Evolutionary conservation across 2,888 invertebrate species (phyloP), one percentile per base, ranked within the genome.

Genomic region (Exephanes ischioxanthus): DNA sequence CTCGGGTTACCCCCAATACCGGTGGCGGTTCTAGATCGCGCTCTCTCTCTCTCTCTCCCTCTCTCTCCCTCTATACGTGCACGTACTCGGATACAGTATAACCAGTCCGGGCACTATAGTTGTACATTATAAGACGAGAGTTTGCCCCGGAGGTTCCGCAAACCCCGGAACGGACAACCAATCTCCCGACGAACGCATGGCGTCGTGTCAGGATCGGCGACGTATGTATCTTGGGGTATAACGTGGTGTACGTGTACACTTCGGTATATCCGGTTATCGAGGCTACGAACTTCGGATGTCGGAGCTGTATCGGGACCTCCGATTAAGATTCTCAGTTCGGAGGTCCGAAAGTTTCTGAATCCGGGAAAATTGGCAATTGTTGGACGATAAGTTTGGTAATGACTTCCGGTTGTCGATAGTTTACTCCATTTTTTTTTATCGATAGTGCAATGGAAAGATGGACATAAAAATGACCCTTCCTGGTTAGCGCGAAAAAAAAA

Each of bases 81-180:
- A 79, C 41, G 14, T 30, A 70, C 45, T 22, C 61, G 48, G 58
- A 51, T 68, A 79, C 22, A 68, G 53, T 68, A 61, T 51, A 68
- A 75, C 67, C 14, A 72, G 78, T 26, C 9, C 48, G 67, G 67
- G 73, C 67, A 55, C 37, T 61, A 71, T 61, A 22, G 45, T 45
- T 45, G n/a, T 63, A 55, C 61, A 70, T 48, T 68, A 80, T 84
- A 71, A 83, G 79, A 86, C 80, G 82, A 86, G 84, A 88, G 86
- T 85, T 87, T 78, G 68, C 30, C 53, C 73, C 76, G 72, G 81
- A 82, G 86, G 82, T 85, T 82, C 71, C 66, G 37, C 2, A 79
- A 82, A 67, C 70, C 30, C 77, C 82, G 79, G 79, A 86, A 83
- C 86, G 85, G 86, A 87, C 84, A 85, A 88, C 86, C 87, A 88